Conservation (phyloP, 30 jellyfish, hydroid and myxozoan genomes). For the Phacellophora camtschatica region DNA sequence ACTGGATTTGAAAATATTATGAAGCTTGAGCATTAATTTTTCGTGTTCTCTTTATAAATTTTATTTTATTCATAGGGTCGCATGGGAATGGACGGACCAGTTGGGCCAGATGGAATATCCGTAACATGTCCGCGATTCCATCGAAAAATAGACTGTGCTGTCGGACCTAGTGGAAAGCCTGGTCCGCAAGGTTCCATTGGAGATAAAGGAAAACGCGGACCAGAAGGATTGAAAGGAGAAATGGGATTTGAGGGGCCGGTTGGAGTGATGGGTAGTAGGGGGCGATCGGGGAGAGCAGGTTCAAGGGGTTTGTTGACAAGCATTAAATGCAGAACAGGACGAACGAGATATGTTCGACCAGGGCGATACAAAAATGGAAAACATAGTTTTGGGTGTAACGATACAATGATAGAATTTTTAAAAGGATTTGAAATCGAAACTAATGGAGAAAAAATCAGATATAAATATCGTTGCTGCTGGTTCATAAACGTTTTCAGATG, state of each 20-base stretch:
- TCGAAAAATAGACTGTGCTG: neutral
- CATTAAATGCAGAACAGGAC: constrained; percentile 49
- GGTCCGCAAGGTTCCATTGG: constrained; percentile 61
- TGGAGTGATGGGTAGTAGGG: constrained; percentile 79
- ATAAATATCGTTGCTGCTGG: constrained; percentile 69
- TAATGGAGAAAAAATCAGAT: constrained; percentile 69
- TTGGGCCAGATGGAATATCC: neutral
- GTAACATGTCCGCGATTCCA: constrained; percentile 3
- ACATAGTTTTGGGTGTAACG: constrained; percentile 58
- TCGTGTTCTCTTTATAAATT: too few relatives aligned
- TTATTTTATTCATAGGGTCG: neutral
- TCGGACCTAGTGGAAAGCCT: constrained; percentile 15
- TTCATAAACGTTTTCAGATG: constrained; percentile 30
- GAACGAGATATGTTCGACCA: constrained; percentile 59
- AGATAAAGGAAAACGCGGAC: constrained; percentile 70
- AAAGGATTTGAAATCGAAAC: constrained; percentile 69
- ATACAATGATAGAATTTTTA: constrained; percentile 53
- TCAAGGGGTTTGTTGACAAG: constrained; percentile 68
- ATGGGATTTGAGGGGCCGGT: constrained; percentile 67
- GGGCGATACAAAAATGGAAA: constrained; percentile 42
- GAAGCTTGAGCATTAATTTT: too few relatives aligned
- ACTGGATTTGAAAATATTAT: too few relatives aligned
- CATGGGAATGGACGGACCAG: neutral
- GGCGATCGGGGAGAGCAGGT: constrained; percentile 94
- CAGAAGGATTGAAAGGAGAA: constrained; percentile 71